Percentiles rank a stretch among this genome's conserved stretches.
Evolutionary conservation across 2,888 invertebrate genomes (phyloP).

Genomic region (Lepidochrysops patricia): DNA sequence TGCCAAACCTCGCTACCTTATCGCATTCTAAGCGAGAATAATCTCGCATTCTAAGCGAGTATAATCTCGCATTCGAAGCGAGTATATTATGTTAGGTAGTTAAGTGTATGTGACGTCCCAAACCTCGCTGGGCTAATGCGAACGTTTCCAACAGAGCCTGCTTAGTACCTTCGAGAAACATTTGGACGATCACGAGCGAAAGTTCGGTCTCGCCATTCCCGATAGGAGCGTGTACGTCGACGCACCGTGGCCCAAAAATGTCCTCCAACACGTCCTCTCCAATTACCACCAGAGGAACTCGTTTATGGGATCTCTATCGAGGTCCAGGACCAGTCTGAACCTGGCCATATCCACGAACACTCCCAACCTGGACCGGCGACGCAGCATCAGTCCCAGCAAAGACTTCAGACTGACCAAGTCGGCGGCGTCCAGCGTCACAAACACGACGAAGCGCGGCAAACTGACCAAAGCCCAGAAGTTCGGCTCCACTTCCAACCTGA

Average conservation of each 20-base stretch:
- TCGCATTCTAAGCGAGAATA: too few relatives aligned
- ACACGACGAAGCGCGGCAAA: constrained; percentile 44
- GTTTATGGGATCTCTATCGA: constrained; percentile 70
- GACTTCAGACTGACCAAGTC: constrained; percentile 38
- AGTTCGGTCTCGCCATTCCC: constrained; percentile 52
- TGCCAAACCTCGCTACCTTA: too few relatives aligned
- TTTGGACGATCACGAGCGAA: constrained; percentile 62
- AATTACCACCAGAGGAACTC: constrained; percentile 55
- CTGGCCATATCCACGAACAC: constrained; percentile 45
- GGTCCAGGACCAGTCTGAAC: constrained; percentile 73
- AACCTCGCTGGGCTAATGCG: constrained; percentile 27
- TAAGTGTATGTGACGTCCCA: constrained; percentile 38
- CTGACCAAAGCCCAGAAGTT: constrained; percentile 45
- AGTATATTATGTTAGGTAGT: constrained; percentile 13
- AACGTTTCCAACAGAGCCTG: constrained; percentile 44
- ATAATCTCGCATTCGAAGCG: background rate
- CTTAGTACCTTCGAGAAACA: constrained; percentile 50
- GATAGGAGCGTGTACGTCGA: constrained; percentile 46
- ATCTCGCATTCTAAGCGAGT: too few relatives aligned
- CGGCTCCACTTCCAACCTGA: constrained; percentile 58
- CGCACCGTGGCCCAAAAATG: constrained; percentile 63
- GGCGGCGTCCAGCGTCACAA: constrained; percentile 39
- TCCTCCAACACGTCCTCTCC: constrained; percentile 52
- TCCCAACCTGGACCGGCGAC: constrained; percentile 44
- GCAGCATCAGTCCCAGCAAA: constrained; percentile 46